Conservation (phyloP, 2,888 invertebrate species). For the Athalia cordata region DNA sequence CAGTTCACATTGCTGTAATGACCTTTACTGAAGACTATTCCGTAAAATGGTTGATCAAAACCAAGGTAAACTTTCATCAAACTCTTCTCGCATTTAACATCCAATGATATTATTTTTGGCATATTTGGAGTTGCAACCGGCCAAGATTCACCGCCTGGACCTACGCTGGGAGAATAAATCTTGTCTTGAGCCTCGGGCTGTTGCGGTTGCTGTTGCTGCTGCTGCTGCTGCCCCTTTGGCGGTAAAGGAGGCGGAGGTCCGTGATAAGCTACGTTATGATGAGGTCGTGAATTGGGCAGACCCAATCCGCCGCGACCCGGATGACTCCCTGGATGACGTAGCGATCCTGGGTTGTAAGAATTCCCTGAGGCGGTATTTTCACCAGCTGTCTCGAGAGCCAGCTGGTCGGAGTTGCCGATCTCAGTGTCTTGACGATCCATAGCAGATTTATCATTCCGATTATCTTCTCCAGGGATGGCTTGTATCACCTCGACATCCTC, state of each 20-base stretch:
- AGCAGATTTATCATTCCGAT: conserved; percentile 75
- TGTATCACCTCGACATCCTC: conserved; percentile 82
- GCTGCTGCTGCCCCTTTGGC: conserved; percentile 71
- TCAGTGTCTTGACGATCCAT: conserved; percentile 79
- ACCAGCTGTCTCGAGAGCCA: conserved; percentile 82
- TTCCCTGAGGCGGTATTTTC: conserved; percentile 69
- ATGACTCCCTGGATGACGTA: conserved; percentile 61
- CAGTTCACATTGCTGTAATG: conserved; percentile 95
- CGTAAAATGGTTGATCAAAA: conserved; percentile 95
- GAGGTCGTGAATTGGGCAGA: conserved; percentile 68
- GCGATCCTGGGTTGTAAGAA: conserved; percentile 65
- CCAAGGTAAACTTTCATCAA: conserved; percentile 96
- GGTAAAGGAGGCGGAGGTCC: conserved; percentile 83
- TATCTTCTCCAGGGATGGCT: conserved; percentile 76
- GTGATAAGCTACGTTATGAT: conserved; percentile 81
- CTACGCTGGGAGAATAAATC: conserved; percentile 72
- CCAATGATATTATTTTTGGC: conserved; percentile 94
- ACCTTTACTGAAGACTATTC: conserved; percentile 96
- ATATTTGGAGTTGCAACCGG: conserved; percentile 85
- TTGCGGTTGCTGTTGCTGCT: no score
- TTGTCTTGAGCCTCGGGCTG: conserved; percentile 79
- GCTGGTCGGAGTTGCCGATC: conserved; percentile 79
- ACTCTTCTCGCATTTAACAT: conserved; percentile 95
- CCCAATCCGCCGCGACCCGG: conserved; percentile 73
- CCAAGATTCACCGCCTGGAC: conserved; percentile 85